Evolutionary conservation across 2,888 invertebrate genomes (phyloP).

Genomic region (Tetragnatha montana): DNA sequence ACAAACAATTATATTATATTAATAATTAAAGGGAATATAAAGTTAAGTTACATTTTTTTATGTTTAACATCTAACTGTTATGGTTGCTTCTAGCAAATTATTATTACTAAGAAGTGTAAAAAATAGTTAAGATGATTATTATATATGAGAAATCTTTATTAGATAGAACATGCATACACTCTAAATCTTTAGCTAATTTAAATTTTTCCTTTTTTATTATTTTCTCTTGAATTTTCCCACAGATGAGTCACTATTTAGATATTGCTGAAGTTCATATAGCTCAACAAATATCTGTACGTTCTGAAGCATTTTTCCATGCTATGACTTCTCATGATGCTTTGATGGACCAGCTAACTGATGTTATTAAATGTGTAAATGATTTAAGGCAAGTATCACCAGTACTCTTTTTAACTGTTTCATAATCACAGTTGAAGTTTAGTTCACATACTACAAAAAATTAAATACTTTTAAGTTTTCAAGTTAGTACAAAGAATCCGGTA

Average conservation of each 20-base stretch:
- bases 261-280: constrained; percentile 95
- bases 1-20: too few relatives aligned
- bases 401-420: too few relatives aligned
- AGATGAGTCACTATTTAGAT: constrained; percentile 94
- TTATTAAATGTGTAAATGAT: constrained; percentile 82
- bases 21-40: neutral
- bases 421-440: neutral
- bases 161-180: too few relatives aligned
- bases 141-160: too few relatives aligned
- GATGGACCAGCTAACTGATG: constrained; percentile 93
- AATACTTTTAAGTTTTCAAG: neutral
- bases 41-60: neutral
- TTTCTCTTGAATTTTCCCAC: constrained; percentile 4
- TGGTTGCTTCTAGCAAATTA: too few relatives aligned
- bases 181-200: neutral
- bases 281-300: constrained; percentile 93
- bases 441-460: neutral
- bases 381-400: constrained; percentile 78
- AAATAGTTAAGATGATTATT: too few relatives aligned
- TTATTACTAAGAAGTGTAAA: too few relatives aligned
- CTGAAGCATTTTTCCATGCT: constrained; percentile 97
- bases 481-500: neutral
- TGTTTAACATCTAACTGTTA: neutral
- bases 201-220: neutral
- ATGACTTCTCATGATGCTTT: constrained; percentile 98